Conservation (phyloP, 1,140 invertebrate genomes). For the Danaus melanippus region DNA sequence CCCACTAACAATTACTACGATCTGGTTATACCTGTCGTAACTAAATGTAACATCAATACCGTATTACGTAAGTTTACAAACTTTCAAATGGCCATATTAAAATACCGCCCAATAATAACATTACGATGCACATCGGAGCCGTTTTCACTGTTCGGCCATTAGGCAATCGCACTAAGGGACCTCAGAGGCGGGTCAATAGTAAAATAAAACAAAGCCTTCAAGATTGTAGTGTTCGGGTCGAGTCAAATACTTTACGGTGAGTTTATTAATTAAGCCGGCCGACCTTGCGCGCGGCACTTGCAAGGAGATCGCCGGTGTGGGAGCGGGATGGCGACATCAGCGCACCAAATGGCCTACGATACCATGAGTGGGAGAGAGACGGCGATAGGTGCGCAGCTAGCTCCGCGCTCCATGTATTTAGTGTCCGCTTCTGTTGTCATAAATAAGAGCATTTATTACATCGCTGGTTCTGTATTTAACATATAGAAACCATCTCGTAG, state of each 20-base stretch:
- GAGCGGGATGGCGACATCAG: constrained; percentile 35
- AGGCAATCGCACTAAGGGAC: constrained; percentile 35
- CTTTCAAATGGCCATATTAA: no score
- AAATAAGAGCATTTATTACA: no score
- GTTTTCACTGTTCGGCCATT: background rate
- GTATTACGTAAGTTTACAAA: no score
- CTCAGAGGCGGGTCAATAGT: constrained; percentile 57
- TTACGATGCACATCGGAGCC: no score
- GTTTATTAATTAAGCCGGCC: constrained; percentile 71
- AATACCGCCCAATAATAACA: no score
- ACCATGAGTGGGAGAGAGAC: constrained; percentile 52
- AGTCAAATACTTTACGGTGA: constrained; percentile 70
- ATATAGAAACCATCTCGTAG: no score
- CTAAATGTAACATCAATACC: constrained; percentile 3
- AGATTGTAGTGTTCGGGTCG: constrained; percentile 66
- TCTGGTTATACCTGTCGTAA: no score
- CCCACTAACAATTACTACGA: no score
- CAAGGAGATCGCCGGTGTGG: constrained; percentile 62
- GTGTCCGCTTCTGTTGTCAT: no score
- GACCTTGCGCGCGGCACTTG: constrained; percentile 69
- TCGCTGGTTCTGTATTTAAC: no score
- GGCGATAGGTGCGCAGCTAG: constrained; percentile 20
- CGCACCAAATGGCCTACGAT: constrained; percentile 22
- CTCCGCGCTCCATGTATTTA: constrained; percentile 5
- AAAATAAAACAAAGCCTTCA: constrained; percentile 57